phyloP scores from a whole-genome alignment of 2,888 invertebrate genomes.

The Hyposoter didymator region DNA sequence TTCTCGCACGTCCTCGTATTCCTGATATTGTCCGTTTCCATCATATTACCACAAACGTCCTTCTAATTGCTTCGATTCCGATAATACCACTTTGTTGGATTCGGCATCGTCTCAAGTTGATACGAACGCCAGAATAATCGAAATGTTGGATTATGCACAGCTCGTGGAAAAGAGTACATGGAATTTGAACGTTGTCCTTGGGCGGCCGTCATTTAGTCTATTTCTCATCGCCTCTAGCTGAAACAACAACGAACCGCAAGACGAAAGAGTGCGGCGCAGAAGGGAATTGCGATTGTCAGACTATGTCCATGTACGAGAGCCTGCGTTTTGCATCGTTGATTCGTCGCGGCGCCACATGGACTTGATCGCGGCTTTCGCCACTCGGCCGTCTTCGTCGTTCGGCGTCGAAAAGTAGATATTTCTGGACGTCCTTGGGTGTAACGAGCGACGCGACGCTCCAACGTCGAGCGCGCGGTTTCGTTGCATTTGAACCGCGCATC shows the following conservation, averaged over 20 bases:
- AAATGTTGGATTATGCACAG: too few species aligned
- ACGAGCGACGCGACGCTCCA: conserved; percentile 69
- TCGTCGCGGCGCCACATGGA: conserved; percentile 60
- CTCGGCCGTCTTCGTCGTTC: conserved; percentile 66
- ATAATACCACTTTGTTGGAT: conserved; percentile 11
- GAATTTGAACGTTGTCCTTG: not conserved
- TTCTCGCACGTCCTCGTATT: not conserved
- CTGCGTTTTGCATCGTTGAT: conserved; percentile 58
- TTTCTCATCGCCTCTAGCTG: conserved; percentile 9
- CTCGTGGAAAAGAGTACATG: not conserved
- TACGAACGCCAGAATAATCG: not conserved
- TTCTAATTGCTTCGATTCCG: conserved; percentile 42
- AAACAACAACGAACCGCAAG: not conserved
- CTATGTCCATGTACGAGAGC: not conserved
- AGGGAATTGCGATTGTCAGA: conserved; percentile 12
- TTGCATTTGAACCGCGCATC: conserved; percentile 44
- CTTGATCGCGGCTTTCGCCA: conserved; percentile 67
- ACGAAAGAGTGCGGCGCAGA: conserved; percentile 21
- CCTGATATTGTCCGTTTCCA: conserved; percentile 30
- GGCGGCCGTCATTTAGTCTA: not conserved
- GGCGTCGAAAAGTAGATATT: conserved; percentile 69
- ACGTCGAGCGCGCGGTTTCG: conserved; percentile 52
- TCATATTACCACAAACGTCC: conserved; percentile 17
- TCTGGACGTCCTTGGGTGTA: conserved; percentile 71
- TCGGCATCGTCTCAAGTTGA: not conserved